Evolutionary conservation across 2,888 invertebrate genomes (phyloP).

Genomic region (Apamea monoglypha): DNA sequence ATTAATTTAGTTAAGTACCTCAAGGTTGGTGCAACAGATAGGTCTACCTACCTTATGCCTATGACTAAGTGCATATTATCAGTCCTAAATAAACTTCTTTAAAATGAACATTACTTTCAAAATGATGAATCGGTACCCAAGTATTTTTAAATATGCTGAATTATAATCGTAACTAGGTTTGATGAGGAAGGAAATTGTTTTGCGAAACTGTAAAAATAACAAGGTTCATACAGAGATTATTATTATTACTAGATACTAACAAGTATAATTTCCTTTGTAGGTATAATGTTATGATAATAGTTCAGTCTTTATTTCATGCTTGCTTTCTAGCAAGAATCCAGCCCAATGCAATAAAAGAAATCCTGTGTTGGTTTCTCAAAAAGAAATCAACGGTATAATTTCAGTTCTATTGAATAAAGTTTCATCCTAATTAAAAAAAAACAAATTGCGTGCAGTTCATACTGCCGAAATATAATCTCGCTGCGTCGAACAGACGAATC

Average conservation of each 20-base stretch:
- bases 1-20: background rate
- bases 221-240: conserved; percentile 8
- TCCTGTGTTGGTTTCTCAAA: background rate
- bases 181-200: conserved; percentile 63
- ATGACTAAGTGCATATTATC: background rate
- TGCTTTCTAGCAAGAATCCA: background rate
- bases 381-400: background rate
- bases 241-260: background rate
- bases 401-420: background rate
- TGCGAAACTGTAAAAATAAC: conserved; percentile 42
- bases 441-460: conserved; percentile 17
- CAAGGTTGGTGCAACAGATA: background rate
- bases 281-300: background rate
- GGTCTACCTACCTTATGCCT: background rate
- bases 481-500: conserved; percentile 30
- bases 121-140: background rate
- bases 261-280: background rate
- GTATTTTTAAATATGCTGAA: conserved; percentile 23
- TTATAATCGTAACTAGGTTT: conserved; percentile 37
- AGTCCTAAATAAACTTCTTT: background rate
- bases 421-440: background rate
- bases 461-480: conserved; percentile 31
- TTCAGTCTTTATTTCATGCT: background rate
- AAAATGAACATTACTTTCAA: background rate
- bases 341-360: background rate